phyloP scores from a whole-genome alignment of 2,888 invertebrate species.

The Thumatha senex region DNA sequence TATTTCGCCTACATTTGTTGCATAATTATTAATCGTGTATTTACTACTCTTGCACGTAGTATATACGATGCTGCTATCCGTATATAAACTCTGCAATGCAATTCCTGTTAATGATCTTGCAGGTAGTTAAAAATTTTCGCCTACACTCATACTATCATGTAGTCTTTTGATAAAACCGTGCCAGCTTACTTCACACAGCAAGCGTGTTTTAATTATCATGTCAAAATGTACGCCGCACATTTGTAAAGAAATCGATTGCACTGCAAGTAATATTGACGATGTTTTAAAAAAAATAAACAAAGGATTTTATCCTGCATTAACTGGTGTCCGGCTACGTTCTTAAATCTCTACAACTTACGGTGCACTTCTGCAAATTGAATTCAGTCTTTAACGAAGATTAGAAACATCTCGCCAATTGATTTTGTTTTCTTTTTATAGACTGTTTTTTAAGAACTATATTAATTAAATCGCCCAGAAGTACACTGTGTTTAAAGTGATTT shows the following conservation, averaged over 20 bases:
- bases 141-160: too few species aligned
- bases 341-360: constrained; percentile 33
- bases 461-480: too few species aligned
- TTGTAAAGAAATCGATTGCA: not conserved
- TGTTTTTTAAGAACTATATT: constrained; percentile 9
- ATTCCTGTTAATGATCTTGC: too few species aligned
- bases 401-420: constrained; percentile 39
- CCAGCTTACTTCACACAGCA: too few species aligned
- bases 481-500: too few species aligned
- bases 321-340: constrained; percentile 42
- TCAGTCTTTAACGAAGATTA: constrained; percentile 43
- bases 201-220: not conserved
- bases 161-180: too few species aligned
- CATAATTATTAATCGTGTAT: too few species aligned
- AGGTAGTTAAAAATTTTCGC: too few species aligned
- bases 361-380: constrained; percentile 57
- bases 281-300: constrained; percentile 29
- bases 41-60: too few species aligned
- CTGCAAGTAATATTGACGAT: constrained; percentile 19
- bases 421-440: constrained; percentile 27
- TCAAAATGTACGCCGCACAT: not conserved
- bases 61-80: too few species aligned
- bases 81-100: too few species aligned
- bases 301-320: constrained; percentile 36
- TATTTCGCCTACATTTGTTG: too few species aligned